Conservation (phyloP, 2,888 invertebrate species). For the Labia minor region DNA sequence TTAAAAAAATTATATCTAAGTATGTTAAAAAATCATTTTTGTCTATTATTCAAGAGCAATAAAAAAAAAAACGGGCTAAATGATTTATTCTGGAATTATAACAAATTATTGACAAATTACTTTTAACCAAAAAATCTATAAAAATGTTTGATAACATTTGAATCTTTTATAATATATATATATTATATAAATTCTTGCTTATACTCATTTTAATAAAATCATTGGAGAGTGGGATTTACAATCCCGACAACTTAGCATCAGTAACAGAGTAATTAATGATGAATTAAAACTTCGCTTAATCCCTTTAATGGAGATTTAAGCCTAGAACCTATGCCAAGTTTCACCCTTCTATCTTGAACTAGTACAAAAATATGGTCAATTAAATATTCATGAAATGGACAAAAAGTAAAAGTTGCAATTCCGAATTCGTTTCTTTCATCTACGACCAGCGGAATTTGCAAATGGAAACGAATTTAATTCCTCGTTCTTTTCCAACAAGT, state of each 20-base stretch:
- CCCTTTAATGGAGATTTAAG: not conserved
- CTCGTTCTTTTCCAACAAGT: not conserved
- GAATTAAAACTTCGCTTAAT: not conserved
- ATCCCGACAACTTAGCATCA: not conserved
- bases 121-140: too few species aligned
- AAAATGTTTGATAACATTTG: too few species aligned
- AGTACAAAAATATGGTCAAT: not conserved
- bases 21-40: too few species aligned
- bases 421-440: not conserved
- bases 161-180: too few species aligned
- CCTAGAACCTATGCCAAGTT: not conserved
- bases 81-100: too few species aligned
- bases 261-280: not conserved
- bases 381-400: not conserved
- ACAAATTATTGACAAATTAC: too few species aligned
- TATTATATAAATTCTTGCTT: too few species aligned
- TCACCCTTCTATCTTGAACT: not conserved
- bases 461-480: not conserved
- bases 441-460: too few species aligned
- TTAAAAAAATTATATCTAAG: too few species aligned
- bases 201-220: too few species aligned
- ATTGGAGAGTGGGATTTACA: not conserved
- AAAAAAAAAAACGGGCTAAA: too few species aligned
- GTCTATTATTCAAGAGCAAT: too few species aligned
- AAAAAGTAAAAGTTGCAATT: not conserved